A percentile compares a stretch with the other conserved stretches of the same genome.
These are phyloP conservation scores for Brachionus rotundiformis DNA, from an alignment of 1,140 invertebrate species.

Conservation along the genomic window DNA sequence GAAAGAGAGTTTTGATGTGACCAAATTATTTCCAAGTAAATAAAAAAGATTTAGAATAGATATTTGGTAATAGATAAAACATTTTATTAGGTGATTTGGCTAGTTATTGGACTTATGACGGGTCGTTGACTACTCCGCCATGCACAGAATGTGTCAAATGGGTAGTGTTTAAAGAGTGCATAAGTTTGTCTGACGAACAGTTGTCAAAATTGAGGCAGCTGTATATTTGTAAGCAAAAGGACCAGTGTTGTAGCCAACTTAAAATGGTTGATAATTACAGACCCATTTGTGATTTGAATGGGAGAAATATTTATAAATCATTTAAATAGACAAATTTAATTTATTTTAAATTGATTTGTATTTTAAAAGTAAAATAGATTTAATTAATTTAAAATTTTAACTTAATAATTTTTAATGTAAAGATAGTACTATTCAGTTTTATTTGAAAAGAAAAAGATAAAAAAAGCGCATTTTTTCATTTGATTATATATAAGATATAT, in stretches of 20 bases:
- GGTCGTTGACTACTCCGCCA: conserved; percentile 84
- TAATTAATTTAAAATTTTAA: no score
- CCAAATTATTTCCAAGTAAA: conserved; percentile 39
- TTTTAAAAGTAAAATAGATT: no score
- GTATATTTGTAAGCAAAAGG: neutral
- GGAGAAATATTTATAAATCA: conserved; percentile 37
- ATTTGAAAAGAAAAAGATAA: no score
- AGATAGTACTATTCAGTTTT: no score
- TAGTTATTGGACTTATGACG: conserved; percentile 72
- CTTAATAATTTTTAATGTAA: no score
- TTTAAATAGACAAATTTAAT: conserved; percentile 6
- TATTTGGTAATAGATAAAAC: no score
- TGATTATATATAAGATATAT: no score
- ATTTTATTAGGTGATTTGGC: neutral
- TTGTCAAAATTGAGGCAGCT: neutral
- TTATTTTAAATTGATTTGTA: no score
- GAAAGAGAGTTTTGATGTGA: neutral
- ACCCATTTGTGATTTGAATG: conserved; percentile 45
- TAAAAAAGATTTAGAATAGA: neutral
- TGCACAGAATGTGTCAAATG: conserved; percentile 83
- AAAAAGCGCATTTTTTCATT: no score
- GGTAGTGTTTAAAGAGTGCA: conserved; percentile 77
- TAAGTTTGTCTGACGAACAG: conserved; percentile 31
- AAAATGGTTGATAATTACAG: conserved; percentile 3
- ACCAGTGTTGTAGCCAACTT: neutral